Evolutionary conservation across 2,797 vertebrate genomes (phyloP).

Genomic region (Gymnoscopelus microlampas): DNA sequence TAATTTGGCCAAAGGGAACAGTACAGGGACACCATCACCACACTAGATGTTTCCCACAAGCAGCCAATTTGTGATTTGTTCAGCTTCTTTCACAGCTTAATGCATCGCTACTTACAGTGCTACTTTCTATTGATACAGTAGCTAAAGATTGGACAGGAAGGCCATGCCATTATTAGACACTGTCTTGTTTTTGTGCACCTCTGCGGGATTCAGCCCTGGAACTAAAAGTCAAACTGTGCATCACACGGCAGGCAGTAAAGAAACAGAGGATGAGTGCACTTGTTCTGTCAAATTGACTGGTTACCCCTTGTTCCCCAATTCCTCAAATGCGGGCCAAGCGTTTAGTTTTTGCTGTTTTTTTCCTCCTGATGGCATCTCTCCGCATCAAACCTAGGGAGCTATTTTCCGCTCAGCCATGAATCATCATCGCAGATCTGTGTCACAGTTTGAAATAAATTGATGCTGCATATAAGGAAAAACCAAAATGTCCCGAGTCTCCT

Average conservation of each 20-base stretch:
- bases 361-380: constrained; percentile 49
- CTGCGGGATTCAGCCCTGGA: constrained; percentile 21
- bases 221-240: constrained; percentile 34
- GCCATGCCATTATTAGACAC: too few species aligned
- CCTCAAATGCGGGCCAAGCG: constrained; percentile 57
- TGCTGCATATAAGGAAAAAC: constrained; percentile 24
- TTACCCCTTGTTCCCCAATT: constrained; percentile 53
- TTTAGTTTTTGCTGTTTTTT: constrained; percentile 53
- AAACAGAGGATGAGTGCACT: constrained; percentile 22
- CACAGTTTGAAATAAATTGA: constrained; percentile 61
- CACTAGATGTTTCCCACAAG: too few species aligned
- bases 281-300: constrained; percentile 60
- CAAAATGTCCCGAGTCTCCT: constrained; percentile 32
- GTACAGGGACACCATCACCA: too few species aligned
- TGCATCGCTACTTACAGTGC: too few species aligned
- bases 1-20: too few species aligned
- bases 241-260: constrained; percentile 15
- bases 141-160: too few species aligned
- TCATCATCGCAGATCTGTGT: constrained; percentile 60
- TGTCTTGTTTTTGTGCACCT: constrained; percentile 23
- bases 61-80: too few species aligned
- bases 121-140: too few species aligned
- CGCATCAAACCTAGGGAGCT: constrained; percentile 49
- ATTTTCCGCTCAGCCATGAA: constrained; percentile 61
- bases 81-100: too few species aligned